Evolutionary conservation across 2,888 invertebrate genomes (phyloP), one percentile per base, ranked within the genome.

Genomic region (Drosophila mimica): DNA sequence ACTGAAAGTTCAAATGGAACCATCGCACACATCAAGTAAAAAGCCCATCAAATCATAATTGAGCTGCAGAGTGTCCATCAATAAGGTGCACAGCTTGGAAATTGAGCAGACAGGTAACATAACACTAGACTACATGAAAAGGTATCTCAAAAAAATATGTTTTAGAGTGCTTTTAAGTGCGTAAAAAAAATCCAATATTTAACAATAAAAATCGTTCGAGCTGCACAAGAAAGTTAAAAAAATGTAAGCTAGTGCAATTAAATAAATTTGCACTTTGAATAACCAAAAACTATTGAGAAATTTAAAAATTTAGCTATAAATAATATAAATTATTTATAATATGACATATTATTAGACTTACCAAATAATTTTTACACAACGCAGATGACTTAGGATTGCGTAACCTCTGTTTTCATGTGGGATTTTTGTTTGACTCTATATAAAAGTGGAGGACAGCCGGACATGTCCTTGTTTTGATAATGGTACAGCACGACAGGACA

Each of bases 31-130:
- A 40, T 67, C 60, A 43, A 56, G 67, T 67, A 53, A 61, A 61
- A 71, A 60, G 9, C 31, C 70, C 77, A 82, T 72, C 68, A 86
- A 71, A 68, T 70, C 71, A 74, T 82, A 82, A 79, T 85, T 82
- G 81, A 79, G 70, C 58, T 54, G 49, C 49, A 56, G 64, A 53
- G 61, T 67, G 64, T 69, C 79, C 61, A 76, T 85, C 81, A 82
- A 73, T 73, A 60, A 52, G 65, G 34, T 38, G 53, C 51, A 28
- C 25, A 53, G 51, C 56, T 54, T 36, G 46, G 36, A 67, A 68
- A 63, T 58, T 20, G 56, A 59, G 63, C 48, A 70, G 78, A 63
- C 75, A 76, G 52, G 31, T 28, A 48, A 28, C 57, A 48, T 11
- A 40, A 30, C 8, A 57, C 15, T 15, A 31, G 40, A 5, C 40